Conservation (phyloP, 1,140 invertebrate species). For the Ceratina australensis region DNA sequence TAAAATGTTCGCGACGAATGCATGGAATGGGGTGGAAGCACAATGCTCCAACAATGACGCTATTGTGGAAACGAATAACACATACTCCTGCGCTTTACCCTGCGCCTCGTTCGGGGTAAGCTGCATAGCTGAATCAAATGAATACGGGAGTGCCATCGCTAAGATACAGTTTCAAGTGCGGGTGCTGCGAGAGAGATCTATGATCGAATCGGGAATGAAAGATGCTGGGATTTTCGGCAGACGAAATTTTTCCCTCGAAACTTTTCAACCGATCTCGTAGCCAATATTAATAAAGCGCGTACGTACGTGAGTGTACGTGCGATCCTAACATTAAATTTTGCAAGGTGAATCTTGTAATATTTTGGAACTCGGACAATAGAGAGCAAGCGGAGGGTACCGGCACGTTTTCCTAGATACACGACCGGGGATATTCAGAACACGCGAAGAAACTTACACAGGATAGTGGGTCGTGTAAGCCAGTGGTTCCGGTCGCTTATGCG, state of each 20-base stretch:
- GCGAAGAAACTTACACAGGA: slow-evolving; percentile 18
- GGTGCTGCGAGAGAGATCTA: slow-evolving; percentile 29
- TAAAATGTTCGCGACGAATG: slow-evolving; percentile 75
- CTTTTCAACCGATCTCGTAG: too few relatives aligned
- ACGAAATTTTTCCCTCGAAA: too few relatives aligned
- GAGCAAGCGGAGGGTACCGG: not conserved
- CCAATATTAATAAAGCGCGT: too few relatives aligned
- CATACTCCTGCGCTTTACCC: slow-evolving; percentile 72
- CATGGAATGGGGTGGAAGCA: slow-evolving; percentile 73
- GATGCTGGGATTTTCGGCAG: not conserved
- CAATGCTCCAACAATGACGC: slow-evolving; percentile 74
- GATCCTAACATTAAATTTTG: not conserved
- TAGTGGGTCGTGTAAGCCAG: slow-evolving; percentile 43
- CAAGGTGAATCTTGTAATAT: not conserved
- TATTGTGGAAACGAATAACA: slow-evolving; percentile 76
- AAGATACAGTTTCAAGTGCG: slow-evolving; percentile 53
- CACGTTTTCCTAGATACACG: not conserved
- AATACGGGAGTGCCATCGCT: slow-evolving; percentile 71
- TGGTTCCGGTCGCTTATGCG: slow-evolving; percentile 54
- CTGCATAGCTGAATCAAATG: slow-evolving; percentile 73
- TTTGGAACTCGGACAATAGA: slow-evolving; percentile 4
- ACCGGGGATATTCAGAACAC: slow-evolving; percentile 28
- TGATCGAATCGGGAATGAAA: not conserved
- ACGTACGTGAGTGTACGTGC: not conserved
- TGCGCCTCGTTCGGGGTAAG: slow-evolving; percentile 66